Evolutionary conservation across 2,888 invertebrate genomes (phyloP), one percentile per base, ranked within the genome.

Genomic region (Oxytorus armatus): DNA sequence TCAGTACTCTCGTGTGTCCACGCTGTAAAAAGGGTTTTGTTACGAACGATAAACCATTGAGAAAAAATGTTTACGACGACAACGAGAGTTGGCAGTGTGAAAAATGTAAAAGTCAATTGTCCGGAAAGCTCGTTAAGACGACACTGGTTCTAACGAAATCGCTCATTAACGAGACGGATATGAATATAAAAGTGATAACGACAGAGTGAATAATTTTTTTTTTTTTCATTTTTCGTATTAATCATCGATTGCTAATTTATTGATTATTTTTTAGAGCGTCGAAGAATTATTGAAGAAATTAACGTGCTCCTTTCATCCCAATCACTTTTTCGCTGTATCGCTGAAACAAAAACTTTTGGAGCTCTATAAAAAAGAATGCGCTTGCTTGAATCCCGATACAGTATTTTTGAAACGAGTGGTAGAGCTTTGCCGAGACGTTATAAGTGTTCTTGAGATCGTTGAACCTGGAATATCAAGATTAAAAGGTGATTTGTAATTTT

Each of bases 401-500:
- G 93, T 93, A 82, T 89, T 94, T 25, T 93, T 96, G 85, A 91
- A 92, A 47, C 93, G 95, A 63, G 96, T 96, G 92, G 92, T 95
- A 44, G 92, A 94, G 47, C 89, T 96, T 1, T 96, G 96, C 84
- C 92, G 93, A 59, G 95, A 96, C 83, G 90, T 97, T 51, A 88
- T 96, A 29, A 90, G 93, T 0, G 93, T 96, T 0, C 89, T 96
- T 0, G 94, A 95, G 79, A 93, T 93, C 33, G 90, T 96, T 1
- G 95, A 95, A 79, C 96, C 96, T 0, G 96, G 95, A 68, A 94
- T 96, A 85, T 95, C 95, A 4, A 93, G 96, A 86, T 93, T 94
- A 0, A 94, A 94, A 93, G 95, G 95, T 95, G 87, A 11, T 14
- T 36, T 11, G 25, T 2, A n/a, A 11, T 53, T 11, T 25, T 53